Base-by-base conservation (phyloP, 2,888 invertebrate species). In the Sphaeridia pumilis region DNA sequence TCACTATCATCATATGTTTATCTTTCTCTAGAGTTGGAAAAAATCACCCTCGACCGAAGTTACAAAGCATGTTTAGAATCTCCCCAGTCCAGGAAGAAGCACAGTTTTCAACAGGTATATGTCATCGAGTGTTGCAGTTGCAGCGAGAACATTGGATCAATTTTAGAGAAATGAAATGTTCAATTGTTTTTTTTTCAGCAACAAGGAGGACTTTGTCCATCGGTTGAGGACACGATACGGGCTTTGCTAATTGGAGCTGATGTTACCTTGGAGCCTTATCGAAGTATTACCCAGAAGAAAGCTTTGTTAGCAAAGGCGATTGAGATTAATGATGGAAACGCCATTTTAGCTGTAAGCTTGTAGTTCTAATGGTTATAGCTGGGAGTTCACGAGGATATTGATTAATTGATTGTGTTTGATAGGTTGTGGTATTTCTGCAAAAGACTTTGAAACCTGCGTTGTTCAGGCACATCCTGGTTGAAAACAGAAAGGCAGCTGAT, bases 351-450 rank as follows among this genome's bases (percentile, higher is more conserved):
- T 57, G 82, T 82, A 49, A 57, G 54, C n/a, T 47, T 21, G 21
- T 36, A 27, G 22, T 7, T 7, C 20, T 21, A 31, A 31, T 10
- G 31, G 31, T 31, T 14, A 31, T 31, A 31, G 14, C 31, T 31
- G n/a, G n/a, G n/a, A n/a, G n/a, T n/a, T 4, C 35, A 49, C n/a
- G 4, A 4, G 3, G 20, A n/a, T 21, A 17, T 4, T 38, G 21
- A 4, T 34, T 38, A 31, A 35, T 52, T 21, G 41, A 17, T 36
- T 20, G 26, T 21, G 49, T 38, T 72, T 74, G 10, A n/a, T 69
- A 84, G 83, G 78, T 87, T 22, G 76, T 84, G 0, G 69, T 88
- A 7, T 88, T 83, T 69, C 73, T 90, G 2, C 80, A 79, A 52
- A 79, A 78, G 66, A 84, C 87, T 0, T 69, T 90, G 7, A 84